phyloP scores from a whole-genome alignment of 2,113 vertebrate species.

The Micronycteris hirsuta region DNA sequence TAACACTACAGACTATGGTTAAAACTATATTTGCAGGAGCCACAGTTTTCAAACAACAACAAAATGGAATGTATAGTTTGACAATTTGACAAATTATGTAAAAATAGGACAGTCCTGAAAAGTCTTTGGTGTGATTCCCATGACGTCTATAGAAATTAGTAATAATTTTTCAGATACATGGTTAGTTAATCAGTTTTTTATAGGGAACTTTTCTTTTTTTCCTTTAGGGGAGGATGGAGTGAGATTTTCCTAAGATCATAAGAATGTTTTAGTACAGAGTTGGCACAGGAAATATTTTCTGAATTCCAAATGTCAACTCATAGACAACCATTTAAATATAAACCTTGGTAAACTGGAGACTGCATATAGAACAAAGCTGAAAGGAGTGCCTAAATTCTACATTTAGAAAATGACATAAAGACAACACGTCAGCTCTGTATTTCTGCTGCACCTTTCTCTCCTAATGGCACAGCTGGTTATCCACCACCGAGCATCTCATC shows the following conservation, averaged over 20 bases:
- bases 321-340: neutral
- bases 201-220: neutral
- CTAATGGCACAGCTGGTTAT: neutral
- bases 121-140: neutral
- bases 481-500: neutral
- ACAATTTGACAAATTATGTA: neutral
- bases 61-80: neutral
- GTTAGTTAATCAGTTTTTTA: neutral
- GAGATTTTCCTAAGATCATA: neutral
- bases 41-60: neutral
- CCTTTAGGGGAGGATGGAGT: neutral
- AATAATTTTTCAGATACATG: neutral
- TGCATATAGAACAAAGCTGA: neutral
- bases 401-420: neutral
- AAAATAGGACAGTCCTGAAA: neutral
- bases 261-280: neutral
- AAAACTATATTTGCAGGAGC: neutral
- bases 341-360: neutral
- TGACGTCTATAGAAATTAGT: neutral
- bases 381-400: neutral
- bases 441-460: neutral
- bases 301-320: neutral
- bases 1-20: neutral
- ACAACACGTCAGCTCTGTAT: neutral
- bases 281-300: neutral